Evolutionary conservation across 2,113 vertebrate genomes (phyloP), one percentile per base, ranked within the genome.

Genomic region (Sorex fumeus): DNA sequence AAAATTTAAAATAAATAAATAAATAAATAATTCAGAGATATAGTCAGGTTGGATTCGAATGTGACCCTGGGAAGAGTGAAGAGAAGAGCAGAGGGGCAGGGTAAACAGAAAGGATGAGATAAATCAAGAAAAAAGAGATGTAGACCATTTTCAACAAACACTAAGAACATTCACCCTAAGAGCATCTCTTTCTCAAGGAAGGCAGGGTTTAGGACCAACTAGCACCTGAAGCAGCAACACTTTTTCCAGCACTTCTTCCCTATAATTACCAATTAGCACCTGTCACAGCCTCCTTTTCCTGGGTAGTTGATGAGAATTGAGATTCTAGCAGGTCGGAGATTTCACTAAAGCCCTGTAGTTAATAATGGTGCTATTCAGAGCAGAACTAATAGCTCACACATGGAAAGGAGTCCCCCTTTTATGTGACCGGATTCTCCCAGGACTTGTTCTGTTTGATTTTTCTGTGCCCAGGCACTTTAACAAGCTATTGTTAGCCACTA

Each of bases 321-420:
- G 57, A 69, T 95, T 92, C 71, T 95, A 85, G 74, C 57, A 96
- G 74, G 57, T 10, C 89, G 75, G 84, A 32, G 36, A 36, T 9
- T 74, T 90, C 43, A 25, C 28, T 43, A 1, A 40, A 75, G 69
- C 50, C 89, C 95, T 89, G 13, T 10, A 80, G 79, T 66, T 93
- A 92, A 79, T 85, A 96, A 93, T 3, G 23, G 47, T 91, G 53
- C 91, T 95, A 95, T 93, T 97, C 91, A 95, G 94, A 96, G 88
- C 85, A 95, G 93, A 97, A 94, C 88, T 82, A 90, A 95, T 71
- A 71, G 91, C 34, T 95, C 60, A 43, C 0, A 0, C 77, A 95
- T 91, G 88, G 84, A 97, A 75, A 8, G 43, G 80, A 34, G 11
- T 40, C 70, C 88, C 69, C 89, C 30, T 74, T 88, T 87, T 23